Percentiles rank a stretch among this genome's conserved stretches.
Conservation (phyloP, 2,888 invertebrate species). For the Rhimphoctona megacephalus region DNA sequence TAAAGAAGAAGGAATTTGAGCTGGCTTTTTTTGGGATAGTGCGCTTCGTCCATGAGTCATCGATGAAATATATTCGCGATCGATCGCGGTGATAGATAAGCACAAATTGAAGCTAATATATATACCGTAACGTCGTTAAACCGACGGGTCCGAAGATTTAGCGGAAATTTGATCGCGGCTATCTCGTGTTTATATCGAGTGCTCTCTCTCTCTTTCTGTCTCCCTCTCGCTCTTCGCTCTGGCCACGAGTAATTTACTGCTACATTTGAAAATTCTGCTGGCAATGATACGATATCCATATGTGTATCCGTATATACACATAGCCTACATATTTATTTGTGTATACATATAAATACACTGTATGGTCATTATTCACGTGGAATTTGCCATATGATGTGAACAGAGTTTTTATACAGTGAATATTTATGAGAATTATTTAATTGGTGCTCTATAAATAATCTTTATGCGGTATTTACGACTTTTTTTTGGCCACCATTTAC, state of each 20-base stretch:
- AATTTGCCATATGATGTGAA: neutral
- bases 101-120: slow-evolving; percentile 47
- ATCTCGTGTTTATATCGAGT: slow-evolving; percentile 62
- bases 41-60: neutral
- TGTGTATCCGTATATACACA: neutral
- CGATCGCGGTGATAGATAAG: slow-evolving; percentile 44
- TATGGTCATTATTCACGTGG: neutral
- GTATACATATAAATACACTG: neutral
- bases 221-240: neutral
- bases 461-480: neutral
- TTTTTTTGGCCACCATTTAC: neutral
- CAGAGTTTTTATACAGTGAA: neutral
- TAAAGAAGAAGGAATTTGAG: neutral
- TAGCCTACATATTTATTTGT: neutral
- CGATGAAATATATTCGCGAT: slow-evolving; percentile 43
- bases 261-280: slow-evolving; percentile 58
- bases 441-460: neutral
- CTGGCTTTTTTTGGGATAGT: neutral
- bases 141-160: slow-evolving; percentile 62
- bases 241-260: slow-evolving; percentile 49
- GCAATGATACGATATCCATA: slow-evolving; percentile 30
- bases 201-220: slow-evolving; percentile 10
- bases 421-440: slow-evolving; percentile 11
- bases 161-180: slow-evolving; percentile 65
- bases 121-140: slow-evolving; percentile 50